Evolutionary conservation across 2,113 vertebrate genomes (phyloP), one percentile per base, ranked within the genome.

Genomic region (Xenopus borealis): DNA sequence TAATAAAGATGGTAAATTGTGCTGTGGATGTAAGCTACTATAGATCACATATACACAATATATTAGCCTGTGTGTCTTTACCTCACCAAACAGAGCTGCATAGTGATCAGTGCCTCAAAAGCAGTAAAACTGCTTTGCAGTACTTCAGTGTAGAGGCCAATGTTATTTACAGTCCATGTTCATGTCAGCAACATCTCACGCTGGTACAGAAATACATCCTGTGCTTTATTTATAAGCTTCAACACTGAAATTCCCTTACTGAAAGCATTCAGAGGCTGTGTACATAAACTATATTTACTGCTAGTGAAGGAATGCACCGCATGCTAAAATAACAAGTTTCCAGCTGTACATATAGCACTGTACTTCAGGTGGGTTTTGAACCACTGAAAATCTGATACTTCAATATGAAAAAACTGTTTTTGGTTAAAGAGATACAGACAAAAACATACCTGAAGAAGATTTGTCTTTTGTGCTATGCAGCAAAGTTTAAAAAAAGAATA

Each of bases 211-310:
- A 77, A 70, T 70, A 70, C 30, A 70, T 64, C 59, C 59, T 64
- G 61, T n/a, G 13, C 40, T 77, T 76, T 76, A 75, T 75, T 77
- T 77, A 77, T 64, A 77, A 64, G 67, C 67, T 23, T 63, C 12
- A 55, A 70, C 27, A 27, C 40, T 44, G 23, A 62, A 69, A 69
- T 45, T 62, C 30, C 47, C 58, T 69, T 18, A 53, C 57, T 20
- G 23, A 72, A 68, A 68, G 72, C 57, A 20, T 52, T 62, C 23
- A 30, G 62, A 62, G 52, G 27, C 46, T 23, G 62, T 44, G 19
- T 30, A n/a, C 66, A 69, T 62, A 75, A 67, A 62, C 17, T 23
- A 40, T 44, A 52, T 47, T 68, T 52, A 69, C 66, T 53, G 20
- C 46, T 40, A 17, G 55, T 7, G 7, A 14, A n/a, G 10, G 19